These are phyloP conservation scores for Chiloscyllium plagiosum DNA, from an alignment of 2,113 vertebrate genomes.

Conservation along the genomic window DNA sequence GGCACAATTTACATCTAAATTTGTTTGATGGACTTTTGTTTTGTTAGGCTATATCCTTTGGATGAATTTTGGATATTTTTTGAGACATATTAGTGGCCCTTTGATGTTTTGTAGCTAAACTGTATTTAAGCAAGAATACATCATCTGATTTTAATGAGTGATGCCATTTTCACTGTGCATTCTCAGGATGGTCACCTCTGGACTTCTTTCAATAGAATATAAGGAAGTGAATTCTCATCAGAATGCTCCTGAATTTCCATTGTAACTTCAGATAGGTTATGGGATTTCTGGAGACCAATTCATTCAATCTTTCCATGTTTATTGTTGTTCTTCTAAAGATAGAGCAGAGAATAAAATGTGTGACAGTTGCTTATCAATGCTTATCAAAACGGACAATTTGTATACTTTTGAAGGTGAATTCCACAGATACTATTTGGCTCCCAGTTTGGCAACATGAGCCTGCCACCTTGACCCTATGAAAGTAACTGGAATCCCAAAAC, in stretches of 20 bases:
- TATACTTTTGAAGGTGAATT: not conserved
- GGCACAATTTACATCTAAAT: not conserved
- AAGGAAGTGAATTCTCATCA: not conserved
- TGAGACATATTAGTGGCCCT: not conserved
- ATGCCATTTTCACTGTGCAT: not conserved
- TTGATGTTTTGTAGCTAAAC: not conserved
- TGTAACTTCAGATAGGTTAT: not conserved
- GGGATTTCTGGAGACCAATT: not conserved
- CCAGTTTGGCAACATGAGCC: not conserved
- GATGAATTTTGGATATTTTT: not conserved
- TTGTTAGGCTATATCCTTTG: not conserved
- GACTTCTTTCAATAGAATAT: not conserved
- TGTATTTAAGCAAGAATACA: not conserved
- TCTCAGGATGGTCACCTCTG: not conserved
- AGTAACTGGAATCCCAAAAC: not conserved
- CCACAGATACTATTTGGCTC: not conserved
- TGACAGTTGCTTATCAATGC: not conserved
- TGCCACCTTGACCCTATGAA: not conserved
- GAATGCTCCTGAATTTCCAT: not conserved
- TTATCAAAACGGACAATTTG: not conserved
- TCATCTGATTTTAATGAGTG: not conserved
- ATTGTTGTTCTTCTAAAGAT: not conserved
- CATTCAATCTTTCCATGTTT: not conserved
- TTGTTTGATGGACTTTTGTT: not conserved
- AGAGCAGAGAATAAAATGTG: not conserved